A percentile compares a stretch with the other conserved stretches of the same genome.
Conservation (phyloP, 92 coral and sea anemone genomes). For the Epizoanthus scotinus region DNA sequence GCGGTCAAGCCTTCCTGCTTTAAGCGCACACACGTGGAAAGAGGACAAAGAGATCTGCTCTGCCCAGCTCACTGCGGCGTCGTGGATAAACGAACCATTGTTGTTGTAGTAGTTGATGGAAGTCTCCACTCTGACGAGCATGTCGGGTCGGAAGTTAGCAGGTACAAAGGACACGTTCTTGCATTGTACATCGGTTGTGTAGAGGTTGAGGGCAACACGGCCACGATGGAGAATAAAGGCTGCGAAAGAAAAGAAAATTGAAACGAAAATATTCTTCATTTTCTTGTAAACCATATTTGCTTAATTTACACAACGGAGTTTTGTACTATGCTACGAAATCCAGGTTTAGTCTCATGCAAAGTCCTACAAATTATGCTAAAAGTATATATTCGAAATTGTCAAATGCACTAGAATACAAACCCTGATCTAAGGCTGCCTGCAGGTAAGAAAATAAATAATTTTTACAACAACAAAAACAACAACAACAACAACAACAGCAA, state of each 20-base stretch:
- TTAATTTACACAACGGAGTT: no score
- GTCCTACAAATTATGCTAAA: no score
- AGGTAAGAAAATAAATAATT: no score
- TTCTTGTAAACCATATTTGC: no score
- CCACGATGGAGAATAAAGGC: constrained; percentile 68
- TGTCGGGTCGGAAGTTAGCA: constrained; percentile 40
- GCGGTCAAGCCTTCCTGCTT: not conserved
- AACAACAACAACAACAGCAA: no score
- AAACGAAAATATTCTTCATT: no score
- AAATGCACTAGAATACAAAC: no score
- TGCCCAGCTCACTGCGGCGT: constrained; percentile 73
- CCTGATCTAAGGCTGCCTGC: no score
- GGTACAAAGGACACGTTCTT: constrained; percentile 45
- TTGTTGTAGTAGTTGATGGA: constrained; percentile 68
- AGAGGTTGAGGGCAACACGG: constrained; percentile 61
- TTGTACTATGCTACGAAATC: no score
- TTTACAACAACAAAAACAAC: no score
- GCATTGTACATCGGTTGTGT: constrained; percentile 68
- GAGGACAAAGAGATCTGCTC: constrained; percentile 47
- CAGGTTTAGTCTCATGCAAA: no score
- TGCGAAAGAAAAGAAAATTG: not conserved
- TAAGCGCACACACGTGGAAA: constrained; percentile 69
- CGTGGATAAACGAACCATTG: constrained; percentile 57
- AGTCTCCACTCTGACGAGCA: constrained; percentile 54
- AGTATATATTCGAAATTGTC: no score